Base-by-base conservation (phyloP, 2,113 vertebrate species). In the Xenopus tropicalis region DNA sequence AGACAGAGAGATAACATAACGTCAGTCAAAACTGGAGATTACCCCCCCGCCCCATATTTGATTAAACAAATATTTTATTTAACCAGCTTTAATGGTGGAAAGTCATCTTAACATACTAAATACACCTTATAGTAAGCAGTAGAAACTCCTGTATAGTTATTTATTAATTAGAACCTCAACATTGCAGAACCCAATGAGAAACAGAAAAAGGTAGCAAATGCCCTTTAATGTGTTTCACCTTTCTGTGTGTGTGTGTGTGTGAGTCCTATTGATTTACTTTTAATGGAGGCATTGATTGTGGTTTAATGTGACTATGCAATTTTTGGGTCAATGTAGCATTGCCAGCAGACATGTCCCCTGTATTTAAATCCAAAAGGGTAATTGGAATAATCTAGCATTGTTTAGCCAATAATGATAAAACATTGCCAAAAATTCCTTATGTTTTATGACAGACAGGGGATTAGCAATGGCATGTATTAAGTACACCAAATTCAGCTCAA, bases 181-280 rank as follows among this genome's bases (percentile, higher is more conserved):
- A 89, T 85, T 86, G 86, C 84, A 87, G 88, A 88, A 90, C 86
- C 86, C 84, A 86, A 57, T 86, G 77, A 77, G 77, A 80, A 77
- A 73, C 64, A 0, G n/a, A n/a, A n/a, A 83, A 84, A 83, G 80
- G 84, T 82, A 81, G 10, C 37, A 78, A 74, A 82, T 80, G 70
- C 80, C 79, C 78, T 67, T 86, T 86, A 82, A 84, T 78, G 82
- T 72, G 79, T 83, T 85, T 84, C 84, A 85, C 84, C 86, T 87
- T 84, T 87, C 84, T 75, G 78, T 3, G 82, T 37, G 29, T 37
- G 29, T 37, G 29, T 37, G 29, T 37, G 25, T 29, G 25, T 37
- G 85, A 85, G 87, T 88, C 82, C 29, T 90, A 89, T 91, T 88
- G 89, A 91, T 91, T 92, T 89, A 89, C 91, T 86, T 88, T 89